phyloP scores from a whole-genome alignment of 2,113 vertebrate genomes.

The Phrynosoma platyrhinos region DNA sequence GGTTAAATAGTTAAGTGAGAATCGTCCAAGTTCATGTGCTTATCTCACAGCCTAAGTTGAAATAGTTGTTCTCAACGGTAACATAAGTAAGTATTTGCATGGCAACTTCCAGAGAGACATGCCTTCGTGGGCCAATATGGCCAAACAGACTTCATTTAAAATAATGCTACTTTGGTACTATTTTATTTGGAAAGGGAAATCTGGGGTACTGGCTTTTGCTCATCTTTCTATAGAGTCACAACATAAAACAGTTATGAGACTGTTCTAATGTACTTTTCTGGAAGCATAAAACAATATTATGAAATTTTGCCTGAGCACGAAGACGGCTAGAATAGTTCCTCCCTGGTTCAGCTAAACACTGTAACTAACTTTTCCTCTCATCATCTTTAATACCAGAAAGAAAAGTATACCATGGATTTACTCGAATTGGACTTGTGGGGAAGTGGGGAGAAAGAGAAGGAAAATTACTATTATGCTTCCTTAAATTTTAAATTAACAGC shows the following conservation, averaged over 20 bases:
- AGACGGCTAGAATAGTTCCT: neutral
- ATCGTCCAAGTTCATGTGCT: neutral
- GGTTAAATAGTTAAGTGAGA: neutral
- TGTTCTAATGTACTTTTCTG: neutral
- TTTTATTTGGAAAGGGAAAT: neutral
- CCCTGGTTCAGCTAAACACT: fast-evolving
- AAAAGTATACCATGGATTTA: neutral
- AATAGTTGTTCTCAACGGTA: neutral
- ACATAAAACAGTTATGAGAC: neutral
- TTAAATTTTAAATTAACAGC: neutral
- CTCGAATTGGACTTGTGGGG: too few species aligned
- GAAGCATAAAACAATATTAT: neutral
- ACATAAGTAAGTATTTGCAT: too few species aligned
- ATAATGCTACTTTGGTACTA: neutral
- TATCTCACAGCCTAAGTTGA: neutral
- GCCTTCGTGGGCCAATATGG: neutral
- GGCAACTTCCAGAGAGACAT: neutral
- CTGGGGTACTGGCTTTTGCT: neutral
- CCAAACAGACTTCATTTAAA: neutral
- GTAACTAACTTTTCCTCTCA: neutral
- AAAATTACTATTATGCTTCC: neutral
- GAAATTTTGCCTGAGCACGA: neutral
- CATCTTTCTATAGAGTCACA: neutral
- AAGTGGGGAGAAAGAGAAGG: too few species aligned
- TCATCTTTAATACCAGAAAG: neutral